A percentile compares a stretch with the other conserved stretches of the same genome.
Evolutionary conservation across 2,797 vertebrate genomes (phyloP).

Genomic region (Scyliorhinus canicula): DNA sequence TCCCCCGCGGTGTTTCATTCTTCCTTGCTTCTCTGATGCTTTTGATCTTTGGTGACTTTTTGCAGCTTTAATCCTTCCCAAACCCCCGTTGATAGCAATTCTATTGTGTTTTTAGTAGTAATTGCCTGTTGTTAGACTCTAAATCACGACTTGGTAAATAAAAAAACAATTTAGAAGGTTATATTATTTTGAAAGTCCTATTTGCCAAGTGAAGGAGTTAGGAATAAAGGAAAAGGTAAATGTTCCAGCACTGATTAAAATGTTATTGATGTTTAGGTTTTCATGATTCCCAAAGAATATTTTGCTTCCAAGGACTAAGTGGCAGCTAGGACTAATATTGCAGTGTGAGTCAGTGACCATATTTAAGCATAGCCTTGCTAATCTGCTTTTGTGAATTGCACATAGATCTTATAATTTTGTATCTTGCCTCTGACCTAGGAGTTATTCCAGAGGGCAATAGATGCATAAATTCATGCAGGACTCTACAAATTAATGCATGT

Average conservation of each 20-base stretch:
- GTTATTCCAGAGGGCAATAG: background rate
- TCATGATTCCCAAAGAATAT: background rate
- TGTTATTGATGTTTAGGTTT: constrained; percentile 9
- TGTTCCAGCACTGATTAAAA: constrained; percentile 7
- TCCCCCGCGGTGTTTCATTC: background rate
- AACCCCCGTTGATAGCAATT: background rate
- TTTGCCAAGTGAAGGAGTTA: constrained; percentile 11
- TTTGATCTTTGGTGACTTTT: constrained; percentile 20
- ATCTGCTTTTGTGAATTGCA: background rate
- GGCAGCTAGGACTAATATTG: background rate
- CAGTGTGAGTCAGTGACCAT: background rate
- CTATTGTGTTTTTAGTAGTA: background rate
- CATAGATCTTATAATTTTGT: background rate
- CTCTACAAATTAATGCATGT: background rate
- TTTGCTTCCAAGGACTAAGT: background rate
- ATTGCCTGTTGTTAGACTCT: background rate
- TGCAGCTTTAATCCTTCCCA: background rate
- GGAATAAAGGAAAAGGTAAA: background rate
- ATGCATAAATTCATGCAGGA: background rate
- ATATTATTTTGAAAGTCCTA: background rate
- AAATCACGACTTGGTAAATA: background rate
- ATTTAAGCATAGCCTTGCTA: background rate
- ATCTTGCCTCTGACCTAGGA: background rate
- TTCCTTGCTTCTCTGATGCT: background rate
- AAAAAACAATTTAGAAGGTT: background rate